Conservation (phyloP, 2,797 vertebrate species). For the Gastrophryne carolinensis region DNA sequence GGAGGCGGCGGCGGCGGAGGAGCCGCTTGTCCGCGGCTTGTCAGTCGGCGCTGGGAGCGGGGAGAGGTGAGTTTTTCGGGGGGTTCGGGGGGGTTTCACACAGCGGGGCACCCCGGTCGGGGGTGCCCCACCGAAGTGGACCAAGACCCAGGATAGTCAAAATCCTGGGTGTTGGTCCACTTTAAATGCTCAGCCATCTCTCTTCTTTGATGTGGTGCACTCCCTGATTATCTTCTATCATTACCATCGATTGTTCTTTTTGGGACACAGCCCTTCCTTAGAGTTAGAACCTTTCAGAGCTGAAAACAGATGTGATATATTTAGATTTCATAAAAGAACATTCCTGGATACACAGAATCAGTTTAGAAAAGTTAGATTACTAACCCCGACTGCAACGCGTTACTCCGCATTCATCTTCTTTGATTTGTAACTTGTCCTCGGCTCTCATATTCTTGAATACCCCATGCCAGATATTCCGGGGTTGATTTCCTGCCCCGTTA, state of each 20-base stretch:
- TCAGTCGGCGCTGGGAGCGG: too few species aligned
- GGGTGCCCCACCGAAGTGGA: too few species aligned
- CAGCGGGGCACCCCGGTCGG: too few species aligned
- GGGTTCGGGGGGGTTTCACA: too few species aligned
- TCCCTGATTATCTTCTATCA: conserved; percentile 29
- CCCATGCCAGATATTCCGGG: conserved; percentile 22
- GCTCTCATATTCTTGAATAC: background rate
- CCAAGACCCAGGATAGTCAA: too few species aligned
- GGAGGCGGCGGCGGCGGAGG: too few species aligned
- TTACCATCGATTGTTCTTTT: conserved; percentile 18
- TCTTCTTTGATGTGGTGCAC: background rate
- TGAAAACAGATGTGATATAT: conserved; percentile 46
- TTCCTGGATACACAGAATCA: conserved; percentile 26
- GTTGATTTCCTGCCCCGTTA: conserved; percentile 37
- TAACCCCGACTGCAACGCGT: conserved; percentile 38
- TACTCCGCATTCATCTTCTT: conserved; percentile 36
- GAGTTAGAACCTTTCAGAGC: conserved; percentile 6
- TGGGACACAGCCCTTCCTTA: conserved; percentile 5
- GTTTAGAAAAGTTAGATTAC: conserved; percentile 36
- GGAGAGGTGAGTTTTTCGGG: too few species aligned
- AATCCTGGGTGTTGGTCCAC: too few species aligned
- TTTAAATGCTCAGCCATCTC: background rate
- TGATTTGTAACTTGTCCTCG: conserved; percentile 16
- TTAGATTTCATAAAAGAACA: conserved; percentile 45
- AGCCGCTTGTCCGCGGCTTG: too few species aligned